Conservation (phyloP, 1,140 invertebrate species). For the Diorhabda elongata region DNA sequence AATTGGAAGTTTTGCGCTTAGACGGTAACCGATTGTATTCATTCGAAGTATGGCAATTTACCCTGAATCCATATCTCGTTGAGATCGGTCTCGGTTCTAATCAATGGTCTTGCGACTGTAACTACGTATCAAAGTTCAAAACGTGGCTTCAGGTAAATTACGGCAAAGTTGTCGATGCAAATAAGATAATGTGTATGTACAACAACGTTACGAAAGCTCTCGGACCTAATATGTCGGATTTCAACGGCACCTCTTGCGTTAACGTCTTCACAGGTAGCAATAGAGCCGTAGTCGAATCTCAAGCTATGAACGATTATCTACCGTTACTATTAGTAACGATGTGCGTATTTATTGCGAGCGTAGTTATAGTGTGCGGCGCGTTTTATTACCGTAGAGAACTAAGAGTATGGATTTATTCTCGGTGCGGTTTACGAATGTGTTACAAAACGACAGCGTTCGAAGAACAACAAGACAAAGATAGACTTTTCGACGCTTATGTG, state of each 20-base stretch:
- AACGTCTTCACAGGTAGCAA: slow-evolving; percentile 61
- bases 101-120: slow-evolving; percentile 86
- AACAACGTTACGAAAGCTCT: slow-evolving; percentile 60
- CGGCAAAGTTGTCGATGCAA: slow-evolving; percentile 68
- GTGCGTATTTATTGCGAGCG: slow-evolving; percentile 66
- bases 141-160: slow-evolving; percentile 70
- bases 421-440: slow-evolving; percentile 78
- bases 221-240: slow-evolving; percentile 59
- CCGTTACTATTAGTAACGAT: slow-evolving; percentile 71
- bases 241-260: slow-evolving; percentile 66
- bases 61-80: slow-evolving; percentile 70
- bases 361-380: slow-evolving; percentile 66
- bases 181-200: slow-evolving; percentile 63
- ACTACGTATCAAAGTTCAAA: slow-evolving; percentile 71
- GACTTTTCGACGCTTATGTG: slow-evolving; percentile 86
- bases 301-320: slow-evolving; percentile 74
- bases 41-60: slow-evolving; percentile 73
- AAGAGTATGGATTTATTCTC: slow-evolving; percentile 80
- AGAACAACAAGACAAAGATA: slow-evolving; percentile 72
- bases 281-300: slow-evolving; percentile 63
- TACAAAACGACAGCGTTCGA: slow-evolving; percentile 75
- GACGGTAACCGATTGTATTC: slow-evolving; percentile 79
- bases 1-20: slow-evolving; percentile 76
- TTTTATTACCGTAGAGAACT: slow-evolving; percentile 80
- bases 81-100: slow-evolving; percentile 78